A percentile compares a stretch with the other conserved stretches of the same genome.
phyloP scores from a whole-genome alignment of 2,797 vertebrate genomes.

The Intellagama lesueurii region DNA sequence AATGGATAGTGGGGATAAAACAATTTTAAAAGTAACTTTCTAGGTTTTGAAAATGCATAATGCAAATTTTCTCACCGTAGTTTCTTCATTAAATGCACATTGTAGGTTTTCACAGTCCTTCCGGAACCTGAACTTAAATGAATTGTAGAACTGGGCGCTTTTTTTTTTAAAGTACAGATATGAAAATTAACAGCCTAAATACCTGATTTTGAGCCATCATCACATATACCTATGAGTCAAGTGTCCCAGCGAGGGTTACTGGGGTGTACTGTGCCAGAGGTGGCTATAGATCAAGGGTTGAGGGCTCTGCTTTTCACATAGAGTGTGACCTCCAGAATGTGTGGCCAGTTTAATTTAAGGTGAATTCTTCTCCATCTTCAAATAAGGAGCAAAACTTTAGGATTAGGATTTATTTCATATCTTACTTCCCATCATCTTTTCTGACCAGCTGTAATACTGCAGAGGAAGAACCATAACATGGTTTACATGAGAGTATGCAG shows the following conservation, averaged over 20 bases:
- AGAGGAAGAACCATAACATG: not conserved
- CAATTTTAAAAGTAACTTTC: too few relatives aligned
- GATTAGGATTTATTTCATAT: too few relatives aligned
- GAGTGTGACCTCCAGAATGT: not conserved
- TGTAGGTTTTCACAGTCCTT: constrained; percentile 3
- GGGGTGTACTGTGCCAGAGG: not conserved
- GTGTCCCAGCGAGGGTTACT: not conserved
- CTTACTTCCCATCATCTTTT: not conserved
- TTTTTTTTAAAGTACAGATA: not conserved
- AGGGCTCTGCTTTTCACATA: not conserved
- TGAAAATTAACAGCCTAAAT: not conserved
- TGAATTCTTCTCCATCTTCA: not conserved
- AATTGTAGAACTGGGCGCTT: not conserved
- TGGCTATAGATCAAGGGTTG: not conserved
- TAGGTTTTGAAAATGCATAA: too few relatives aligned
- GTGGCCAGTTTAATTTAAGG: not conserved
- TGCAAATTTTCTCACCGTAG: constrained; percentile 19
- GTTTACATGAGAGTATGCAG: not conserved
- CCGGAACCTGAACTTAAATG: not conserved
- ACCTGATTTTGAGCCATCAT: not conserved
- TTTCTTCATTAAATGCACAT: not conserved
- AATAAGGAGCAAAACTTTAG: too few relatives aligned
- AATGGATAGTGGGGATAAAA: too few relatives aligned
- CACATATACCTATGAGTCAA: not conserved
- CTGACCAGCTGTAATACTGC: not conserved